Evolutionary conservation across 2,888 invertebrate species (phyloP).

Genomic region (Phasia obesa): DNA sequence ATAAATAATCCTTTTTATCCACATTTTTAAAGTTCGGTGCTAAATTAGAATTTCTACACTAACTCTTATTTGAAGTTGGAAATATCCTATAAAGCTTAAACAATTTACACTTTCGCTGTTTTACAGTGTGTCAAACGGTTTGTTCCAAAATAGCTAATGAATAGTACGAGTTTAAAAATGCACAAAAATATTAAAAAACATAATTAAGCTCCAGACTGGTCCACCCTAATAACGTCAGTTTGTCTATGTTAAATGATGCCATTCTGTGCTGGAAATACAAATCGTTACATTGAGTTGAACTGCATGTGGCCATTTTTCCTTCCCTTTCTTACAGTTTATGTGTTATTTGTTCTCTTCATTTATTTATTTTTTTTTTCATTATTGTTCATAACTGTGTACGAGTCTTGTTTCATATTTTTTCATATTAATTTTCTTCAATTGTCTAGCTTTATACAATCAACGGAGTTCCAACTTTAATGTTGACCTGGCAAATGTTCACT

Average conservation of each 20-base stretch:
- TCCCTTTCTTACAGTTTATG: not conserved
- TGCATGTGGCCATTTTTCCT: not conserved
- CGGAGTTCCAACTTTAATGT: slow-evolving; percentile 86
- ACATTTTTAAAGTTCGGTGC: too few species aligned
- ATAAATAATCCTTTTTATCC: too few species aligned
- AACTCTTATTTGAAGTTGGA: too few species aligned
- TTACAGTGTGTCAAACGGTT: too few species aligned
- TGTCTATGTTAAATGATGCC: slow-evolving; percentile 42
- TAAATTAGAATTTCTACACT: too few species aligned
- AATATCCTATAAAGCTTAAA: too few species aligned
- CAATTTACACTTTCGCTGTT: too few species aligned
- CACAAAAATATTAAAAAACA: too few species aligned
- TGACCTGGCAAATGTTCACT: slow-evolving; percentile 86
- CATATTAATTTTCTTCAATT: slow-evolving; percentile 33
- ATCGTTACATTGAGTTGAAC: slow-evolving; percentile 41
- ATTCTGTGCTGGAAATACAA: slow-evolving; percentile 60
- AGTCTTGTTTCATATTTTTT: slow-evolving; percentile 6
- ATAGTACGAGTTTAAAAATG: too few species aligned
- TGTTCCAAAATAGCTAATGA: too few species aligned
- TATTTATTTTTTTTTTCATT: slow-evolving; percentile 19
- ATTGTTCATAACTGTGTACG: slow-evolving; percentile 1
- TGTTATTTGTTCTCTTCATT: slow-evolving; percentile 27
- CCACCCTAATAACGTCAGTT: not conserved
- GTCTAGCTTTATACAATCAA: slow-evolving; percentile 83
- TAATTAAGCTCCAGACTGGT: too few species aligned